Evolutionary conservation across 2,888 invertebrate species (phyloP).

Genomic region (Tipula unca): DNA sequence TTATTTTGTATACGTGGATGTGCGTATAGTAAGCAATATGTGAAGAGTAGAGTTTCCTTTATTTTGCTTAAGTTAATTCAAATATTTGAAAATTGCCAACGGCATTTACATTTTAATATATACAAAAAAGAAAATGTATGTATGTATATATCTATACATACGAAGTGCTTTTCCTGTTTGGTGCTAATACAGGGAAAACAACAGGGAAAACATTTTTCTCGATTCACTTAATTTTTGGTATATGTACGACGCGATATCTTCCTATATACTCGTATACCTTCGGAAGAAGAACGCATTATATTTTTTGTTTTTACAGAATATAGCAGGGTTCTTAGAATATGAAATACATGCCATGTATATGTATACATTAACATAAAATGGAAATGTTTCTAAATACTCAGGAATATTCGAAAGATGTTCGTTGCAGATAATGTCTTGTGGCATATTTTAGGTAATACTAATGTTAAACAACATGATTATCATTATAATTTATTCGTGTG

Average conservation of each 20-base stretch:
- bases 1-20: neutral
- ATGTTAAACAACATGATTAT: neutral
- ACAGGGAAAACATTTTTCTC: neutral
- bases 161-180: conserved; percentile 1
- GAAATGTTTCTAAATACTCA: neutral
- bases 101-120: neutral
- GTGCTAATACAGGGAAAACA: neutral
- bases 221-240: neutral
- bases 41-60: neutral
- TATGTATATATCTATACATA: neutral
- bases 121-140: neutral
- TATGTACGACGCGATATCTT: neutral
- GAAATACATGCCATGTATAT: neutral
- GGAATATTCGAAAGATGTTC: neutral
- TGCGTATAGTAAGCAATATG: neutral
- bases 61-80: neutral
- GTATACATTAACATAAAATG: neutral
- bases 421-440: neutral
- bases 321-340: neutral
- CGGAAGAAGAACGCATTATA: neutral
- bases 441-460: neutral
- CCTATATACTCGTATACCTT: no score
- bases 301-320: neutral
- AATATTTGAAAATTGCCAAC: neutral
- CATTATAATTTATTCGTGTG: neutral